Evolutionary conservation across 1,140 invertebrate species (phyloP), one percentile per base, ranked within the genome.

Genomic region (Globodera ellingtonae): DNA sequence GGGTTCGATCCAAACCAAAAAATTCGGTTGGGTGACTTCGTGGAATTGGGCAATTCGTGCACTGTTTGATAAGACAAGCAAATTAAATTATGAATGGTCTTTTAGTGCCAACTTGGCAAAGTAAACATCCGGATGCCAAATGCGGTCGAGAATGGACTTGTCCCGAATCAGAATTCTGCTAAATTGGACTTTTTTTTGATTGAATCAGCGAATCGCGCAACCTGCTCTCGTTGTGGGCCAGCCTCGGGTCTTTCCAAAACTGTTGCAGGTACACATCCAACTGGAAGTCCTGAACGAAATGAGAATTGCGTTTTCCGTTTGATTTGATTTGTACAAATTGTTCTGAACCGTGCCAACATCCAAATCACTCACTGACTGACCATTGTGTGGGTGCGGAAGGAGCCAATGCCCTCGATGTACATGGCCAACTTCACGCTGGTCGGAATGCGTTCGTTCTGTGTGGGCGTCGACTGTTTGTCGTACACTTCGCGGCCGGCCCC

Each of bases 181-280:
- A 6, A 90, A 91, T 18, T 15, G 65, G 15, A 75, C 21, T 21
- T 62, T 46, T 62, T 74, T 0, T 50, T 18, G 2, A 46, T 75
- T 44, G 66, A 3, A 35, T 15, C 9, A 47, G 10, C 9, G 10
- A 76, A 13, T 46, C 9, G 44, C 35, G 78, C 79, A 48, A 85
- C 87, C 78, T 87, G 69, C 80, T 80, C 75, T 88, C 87, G 78
- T 89, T 90, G 18, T 90, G 85, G 56, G 90, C 89, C 50, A 93
- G 86, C 67, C 92, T 82, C 59, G 90, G 89, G 83, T 93, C 92
- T 67, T 89, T 86, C 92, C 92, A 92, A 50, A 90, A 91, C 74
- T 93, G 92, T 21, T 92, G 87, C 6, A 93, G 87, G 85, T 92
- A 92, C 69, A 93, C 86, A 81, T 92, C 92, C 70, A 92, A 91